These are phyloP conservation scores for Pionites leucogaster DNA, from an alignment of 2,113 vertebrate species.

Conservation along the genomic window DNA sequence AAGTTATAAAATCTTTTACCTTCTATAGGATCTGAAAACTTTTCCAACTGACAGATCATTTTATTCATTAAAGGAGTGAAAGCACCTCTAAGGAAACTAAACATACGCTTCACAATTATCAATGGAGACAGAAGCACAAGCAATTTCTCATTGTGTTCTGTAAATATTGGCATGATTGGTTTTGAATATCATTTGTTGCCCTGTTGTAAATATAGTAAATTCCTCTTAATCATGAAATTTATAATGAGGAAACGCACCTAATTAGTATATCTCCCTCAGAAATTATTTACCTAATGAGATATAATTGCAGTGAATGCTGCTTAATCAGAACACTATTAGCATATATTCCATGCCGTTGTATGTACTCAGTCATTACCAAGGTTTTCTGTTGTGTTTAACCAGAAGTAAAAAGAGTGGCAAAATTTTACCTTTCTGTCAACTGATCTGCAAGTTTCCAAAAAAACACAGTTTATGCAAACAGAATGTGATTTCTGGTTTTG, in stretches of 20 bases:
- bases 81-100: not conserved
- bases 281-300: conserved; percentile 36
- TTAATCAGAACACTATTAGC: not conserved
- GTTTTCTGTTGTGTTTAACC: not conserved
- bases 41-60: not conserved
- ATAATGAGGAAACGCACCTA: conserved; percentile 13
- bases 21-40: not conserved
- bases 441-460: not conserved
- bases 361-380: not conserved
- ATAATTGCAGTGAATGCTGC: not conserved
- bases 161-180: not conserved
- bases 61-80: not conserved
- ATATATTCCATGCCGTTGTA: not conserved
- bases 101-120: not conserved
- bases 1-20: not conserved
- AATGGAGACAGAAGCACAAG: not conserved
- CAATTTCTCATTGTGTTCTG: not conserved
- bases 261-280: conserved; percentile 20
- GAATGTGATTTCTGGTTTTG: not conserved
- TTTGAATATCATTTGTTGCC: not conserved
- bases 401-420: not conserved
- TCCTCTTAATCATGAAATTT: not conserved
- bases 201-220: not conserved
- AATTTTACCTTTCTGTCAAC: not conserved
- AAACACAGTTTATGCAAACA: not conserved